These are phyloP conservation scores for Vesta saturnalis DNA, from an alignment of 2,888 invertebrate species.

Conservation along the genomic window DNA sequence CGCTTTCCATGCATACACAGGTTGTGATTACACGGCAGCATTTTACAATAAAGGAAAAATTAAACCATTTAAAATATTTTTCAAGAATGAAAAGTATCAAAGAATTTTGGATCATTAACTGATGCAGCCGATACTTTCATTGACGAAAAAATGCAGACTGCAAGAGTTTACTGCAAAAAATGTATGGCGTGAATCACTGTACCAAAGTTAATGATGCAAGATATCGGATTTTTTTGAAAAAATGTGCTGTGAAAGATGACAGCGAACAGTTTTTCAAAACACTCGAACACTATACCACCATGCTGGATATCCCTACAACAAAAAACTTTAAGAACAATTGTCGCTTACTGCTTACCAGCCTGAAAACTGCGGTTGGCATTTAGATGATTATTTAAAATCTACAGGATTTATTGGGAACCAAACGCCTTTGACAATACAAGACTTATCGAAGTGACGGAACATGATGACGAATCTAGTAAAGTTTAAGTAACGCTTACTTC, in stretches of 20 bases:
- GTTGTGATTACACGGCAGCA: slow-evolving; percentile 36
- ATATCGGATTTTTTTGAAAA: slow-evolving; percentile 50
- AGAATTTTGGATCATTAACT: slow-evolving; percentile 51
- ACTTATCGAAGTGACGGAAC: neutral
- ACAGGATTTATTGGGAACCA: neutral
- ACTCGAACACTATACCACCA: slow-evolving; percentile 47
- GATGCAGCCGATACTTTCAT: slow-evolving; percentile 45
- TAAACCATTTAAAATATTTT: slow-evolving; percentile 47
- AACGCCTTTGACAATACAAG: neutral
- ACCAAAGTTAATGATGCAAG: slow-evolving; percentile 34
- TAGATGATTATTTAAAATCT: neutral
- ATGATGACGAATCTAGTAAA: no score
- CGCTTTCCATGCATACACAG: slow-evolving; percentile 44
- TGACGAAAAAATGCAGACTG: slow-evolving; percentile 50
- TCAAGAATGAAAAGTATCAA: slow-evolving; percentile 48
- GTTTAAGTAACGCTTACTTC: no score
- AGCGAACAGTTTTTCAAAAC: slow-evolving; percentile 48
- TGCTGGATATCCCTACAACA: slow-evolving; percentile 47
- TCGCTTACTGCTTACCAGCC: slow-evolving; percentile 46
- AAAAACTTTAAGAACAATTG: slow-evolving; percentile 48
- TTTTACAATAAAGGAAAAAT: slow-evolving; percentile 52
- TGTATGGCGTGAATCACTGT: slow-evolving; percentile 51
- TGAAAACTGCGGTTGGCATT: neutral
- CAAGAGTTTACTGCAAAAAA: slow-evolving; percentile 49
- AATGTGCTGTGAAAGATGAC: slow-evolving; percentile 47